Evolutionary conservation across 2,888 invertebrate species (phyloP).

Genomic region (Gymnocheta viridis): DNA sequence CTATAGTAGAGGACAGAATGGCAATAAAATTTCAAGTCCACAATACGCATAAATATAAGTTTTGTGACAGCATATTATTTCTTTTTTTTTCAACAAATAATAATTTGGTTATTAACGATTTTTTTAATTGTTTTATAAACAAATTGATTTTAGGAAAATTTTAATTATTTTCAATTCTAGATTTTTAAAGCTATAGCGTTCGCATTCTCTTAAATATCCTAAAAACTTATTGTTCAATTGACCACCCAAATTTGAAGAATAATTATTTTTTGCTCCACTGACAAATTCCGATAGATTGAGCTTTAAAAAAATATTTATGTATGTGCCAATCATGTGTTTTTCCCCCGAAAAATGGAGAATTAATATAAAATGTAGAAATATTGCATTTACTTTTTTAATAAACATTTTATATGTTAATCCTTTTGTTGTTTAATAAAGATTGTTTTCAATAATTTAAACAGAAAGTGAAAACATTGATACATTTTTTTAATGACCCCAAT

Average conservation of each 20-base stretch:
- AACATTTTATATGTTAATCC: background rate
- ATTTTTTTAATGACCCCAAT: constrained; percentile 50
- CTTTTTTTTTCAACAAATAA: background rate
- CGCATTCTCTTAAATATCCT: no score
- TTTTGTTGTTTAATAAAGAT: background rate
- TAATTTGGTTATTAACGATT: background rate
- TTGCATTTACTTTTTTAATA: background rate
- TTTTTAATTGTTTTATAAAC: no score
- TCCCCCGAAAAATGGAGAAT: background rate
- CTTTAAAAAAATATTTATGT: no score
- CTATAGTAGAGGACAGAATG: background rate
- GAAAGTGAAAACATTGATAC: constrained; percentile 2
- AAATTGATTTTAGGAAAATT: no score
- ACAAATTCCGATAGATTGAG: no score
- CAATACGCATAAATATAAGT: background rate
- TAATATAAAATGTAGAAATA: constrained; percentile 1
- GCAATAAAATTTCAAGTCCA: constrained; percentile 13
- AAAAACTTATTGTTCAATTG: no score
- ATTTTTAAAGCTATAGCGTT: no score
- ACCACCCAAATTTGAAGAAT: no score
- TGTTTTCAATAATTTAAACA: constrained; percentile 20
- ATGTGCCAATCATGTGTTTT: background rate
- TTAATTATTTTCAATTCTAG: no score
- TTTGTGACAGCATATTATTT: background rate
- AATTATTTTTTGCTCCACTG: no score